A percentile compares a stretch with the other conserved stretches of the same genome.
Conservation (phyloP, 92 coral and sea anemone genomes). For the Palythoa grandis region DNA sequence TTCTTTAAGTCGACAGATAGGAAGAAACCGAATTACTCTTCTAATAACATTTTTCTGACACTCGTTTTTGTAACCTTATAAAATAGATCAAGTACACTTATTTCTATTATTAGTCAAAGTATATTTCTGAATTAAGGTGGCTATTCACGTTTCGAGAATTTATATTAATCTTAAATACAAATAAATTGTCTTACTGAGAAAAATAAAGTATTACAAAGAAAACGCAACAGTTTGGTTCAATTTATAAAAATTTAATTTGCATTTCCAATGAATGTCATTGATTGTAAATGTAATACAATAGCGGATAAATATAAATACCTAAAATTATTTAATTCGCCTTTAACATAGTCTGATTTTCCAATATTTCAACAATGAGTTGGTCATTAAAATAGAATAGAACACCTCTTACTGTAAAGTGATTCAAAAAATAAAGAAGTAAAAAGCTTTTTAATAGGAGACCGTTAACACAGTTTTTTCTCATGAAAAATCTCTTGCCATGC, state of each 20-base stretch:
- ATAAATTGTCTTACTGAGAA: no score
- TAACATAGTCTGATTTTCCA: neutral
- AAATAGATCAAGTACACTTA: no score
- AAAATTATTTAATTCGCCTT: neutral
- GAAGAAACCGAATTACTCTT: neutral
- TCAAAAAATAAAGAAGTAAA: neutral
- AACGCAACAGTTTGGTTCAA: no score
- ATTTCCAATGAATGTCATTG: neutral
- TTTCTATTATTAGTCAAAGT: no score
- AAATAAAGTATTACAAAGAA: no score
- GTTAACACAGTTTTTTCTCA: no score
- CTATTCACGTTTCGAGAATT: no score
- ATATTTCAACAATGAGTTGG: neutral
- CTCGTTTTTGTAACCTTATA: neutral
- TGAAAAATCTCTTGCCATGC: neutral
- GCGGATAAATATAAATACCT: neutral
- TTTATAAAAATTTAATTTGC: no score
- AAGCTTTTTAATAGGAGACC: neutral
- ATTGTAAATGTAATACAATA: neutral
- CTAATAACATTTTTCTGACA: neutral
- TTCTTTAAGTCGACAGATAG: neutral
- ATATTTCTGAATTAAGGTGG: no score
- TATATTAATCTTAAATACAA: no score
- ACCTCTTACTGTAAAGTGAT: neutral
- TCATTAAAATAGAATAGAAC: neutral